Percentiles rank a stretch among this genome's conserved stretches.
Conservation (phyloP, 2,888 invertebrate genomes). For the Epistrophe grossulariae region DNA sequence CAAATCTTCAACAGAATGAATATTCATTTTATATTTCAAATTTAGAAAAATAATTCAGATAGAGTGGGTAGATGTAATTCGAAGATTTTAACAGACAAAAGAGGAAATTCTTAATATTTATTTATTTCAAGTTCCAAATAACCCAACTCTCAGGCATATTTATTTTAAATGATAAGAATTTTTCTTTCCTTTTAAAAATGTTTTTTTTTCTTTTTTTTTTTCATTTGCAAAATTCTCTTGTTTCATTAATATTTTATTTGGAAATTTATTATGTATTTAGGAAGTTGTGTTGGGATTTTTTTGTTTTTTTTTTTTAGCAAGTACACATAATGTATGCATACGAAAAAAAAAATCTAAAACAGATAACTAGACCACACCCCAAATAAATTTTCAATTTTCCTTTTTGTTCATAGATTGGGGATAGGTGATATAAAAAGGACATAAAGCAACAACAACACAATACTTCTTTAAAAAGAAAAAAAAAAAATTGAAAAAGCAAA, state of each 20-base stretch:
- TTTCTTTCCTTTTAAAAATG: background rate
- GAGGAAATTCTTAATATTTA: background rate
- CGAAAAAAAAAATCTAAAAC: slow-evolving; percentile 34
- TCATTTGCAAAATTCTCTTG: background rate
- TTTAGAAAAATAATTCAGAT: background rate
- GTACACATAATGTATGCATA: slow-evolving; percentile 9
- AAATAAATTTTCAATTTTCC: slow-evolving; percentile 54
- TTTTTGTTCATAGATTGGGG: slow-evolving; percentile 28
- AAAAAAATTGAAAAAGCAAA: slow-evolving; percentile 16
- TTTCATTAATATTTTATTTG: background rate
- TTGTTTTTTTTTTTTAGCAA: slow-evolving; percentile 13
- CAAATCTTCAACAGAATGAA: background rate
- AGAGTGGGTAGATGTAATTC: background rate
- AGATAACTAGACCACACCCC: slow-evolving; percentile 73
- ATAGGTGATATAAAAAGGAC: slow-evolving; percentile 68
- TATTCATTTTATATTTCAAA: background rate
- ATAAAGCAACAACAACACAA: slow-evolving; percentile 41
- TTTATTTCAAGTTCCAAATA: background rate
- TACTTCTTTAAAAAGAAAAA: background rate
- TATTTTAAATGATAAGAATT: background rate
- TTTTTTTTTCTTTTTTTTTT: too few species aligned
- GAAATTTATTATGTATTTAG: slow-evolving; percentile 6
- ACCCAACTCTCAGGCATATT: too few species aligned
- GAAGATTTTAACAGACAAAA: background rate
- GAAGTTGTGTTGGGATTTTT: background rate